Base-by-base conservation (phyloP, 2,888 invertebrate genomes). In the Pachymerium ferrugineum region DNA sequence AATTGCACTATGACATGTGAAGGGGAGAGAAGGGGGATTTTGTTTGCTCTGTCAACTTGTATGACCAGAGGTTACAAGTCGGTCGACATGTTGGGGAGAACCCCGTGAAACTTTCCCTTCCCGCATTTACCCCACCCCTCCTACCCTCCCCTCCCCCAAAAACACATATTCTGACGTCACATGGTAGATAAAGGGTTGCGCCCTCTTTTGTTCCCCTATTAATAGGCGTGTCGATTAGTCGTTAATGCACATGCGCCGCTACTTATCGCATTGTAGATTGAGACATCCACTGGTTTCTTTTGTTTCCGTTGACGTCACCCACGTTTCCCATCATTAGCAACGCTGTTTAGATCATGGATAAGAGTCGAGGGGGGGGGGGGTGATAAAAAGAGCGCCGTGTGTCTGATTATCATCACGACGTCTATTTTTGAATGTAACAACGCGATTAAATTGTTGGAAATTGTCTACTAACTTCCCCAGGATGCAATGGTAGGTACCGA, bases 1-100 rank as follows among this genome's bases (percentile, higher is more conserved):
- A 62, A 62, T 62, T 62, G 62, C 62, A 62, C 25, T 62, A 25
- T 62, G 62, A 62, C 62, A 62, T 62, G 62, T 28, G 14, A 28
- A 28, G 28, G 62, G 62, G 62, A 28, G 22, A 62, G 62, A 62
- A n/a, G 62, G 62, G 62, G 28, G 25, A 62, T 62, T 62, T 62
- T 62, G 62, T 62, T 62, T 62, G 62, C 62, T 62, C 62, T 62
- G 62, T 62, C 62, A 62, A 62, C 62, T 62, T 62, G 62, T 62
- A 62, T 62, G 62, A 62, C 62, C 62, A 62, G 62, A 62, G 62
- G 62, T 62, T 62, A 62, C 62, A 62, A 62, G 62, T 62, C 62
- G 62, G 62, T 22, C 62, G 62, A 62, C 62, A 62, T 62, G 62
- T 62, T 62, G 62, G 62, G 62, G 62, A 28, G 28, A 62, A 25